Evolutionary conservation across 2,113 vertebrate species (phyloP).

Genomic region (Protobothrops mucrosquamatus): DNA sequence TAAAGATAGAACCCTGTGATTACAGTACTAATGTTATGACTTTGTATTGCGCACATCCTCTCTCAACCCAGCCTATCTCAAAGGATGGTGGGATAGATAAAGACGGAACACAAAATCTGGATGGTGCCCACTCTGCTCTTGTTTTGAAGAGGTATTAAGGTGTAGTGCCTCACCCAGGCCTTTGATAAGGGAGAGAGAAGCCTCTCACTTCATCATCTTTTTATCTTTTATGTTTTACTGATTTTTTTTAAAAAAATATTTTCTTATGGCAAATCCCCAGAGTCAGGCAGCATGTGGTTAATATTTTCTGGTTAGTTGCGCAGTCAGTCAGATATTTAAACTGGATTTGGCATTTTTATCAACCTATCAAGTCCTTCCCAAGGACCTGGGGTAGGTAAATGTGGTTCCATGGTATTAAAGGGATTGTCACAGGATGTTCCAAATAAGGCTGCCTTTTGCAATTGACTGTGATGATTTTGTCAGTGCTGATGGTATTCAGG

Average conservation of each 20-base stretch:
- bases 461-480: too few relatives aligned
- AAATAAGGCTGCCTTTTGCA: too few relatives aligned
- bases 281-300: too few relatives aligned
- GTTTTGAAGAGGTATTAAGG: neutral
- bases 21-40: neutral
- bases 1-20: neutral
- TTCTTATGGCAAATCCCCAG: too few relatives aligned
- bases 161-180: neutral
- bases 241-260: neutral
- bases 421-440: too few relatives aligned
- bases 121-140: neutral
- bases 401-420: too few relatives aligned
- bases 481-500: too few relatives aligned
- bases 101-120: neutral
- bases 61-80: neutral
- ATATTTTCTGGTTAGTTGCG: too few relatives aligned
- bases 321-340: too few relatives aligned
- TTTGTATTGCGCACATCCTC: neutral
- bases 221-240: neutral
- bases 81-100: neutral
- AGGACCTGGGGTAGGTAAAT: too few relatives aligned
- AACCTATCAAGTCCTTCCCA: too few relatives aligned
- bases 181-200: neutral
- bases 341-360: too few relatives aligned
- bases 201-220: neutral